Base-by-base conservation (phyloP, 2,888 invertebrate species). In the Thera obeliscata region DNA sequence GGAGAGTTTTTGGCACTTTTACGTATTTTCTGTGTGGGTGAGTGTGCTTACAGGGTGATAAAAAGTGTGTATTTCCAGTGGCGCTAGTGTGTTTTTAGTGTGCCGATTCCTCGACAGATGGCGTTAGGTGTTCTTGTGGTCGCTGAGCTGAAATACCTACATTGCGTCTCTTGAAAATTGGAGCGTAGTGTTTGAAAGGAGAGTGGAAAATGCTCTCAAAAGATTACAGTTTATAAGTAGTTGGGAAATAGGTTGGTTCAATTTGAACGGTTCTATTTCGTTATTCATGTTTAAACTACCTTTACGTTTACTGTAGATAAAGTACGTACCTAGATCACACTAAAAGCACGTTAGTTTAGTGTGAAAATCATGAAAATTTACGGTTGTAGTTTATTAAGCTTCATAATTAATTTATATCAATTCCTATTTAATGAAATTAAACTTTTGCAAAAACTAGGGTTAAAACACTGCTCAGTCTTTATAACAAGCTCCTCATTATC, bases 11-110 rank as follows among this genome's bases (percentile, higher is more conserved):
- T 89, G 85, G 73, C 74, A 84, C 82, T 85, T 90, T 90, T 91
- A 86, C 81, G 69, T 66, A 66, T 57, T 69, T 71, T 49, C 49
- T 79, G 88, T 88, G 86, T 87, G 87, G 68, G 90, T 89, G 80
- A 74, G 70, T 74, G 78, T 88, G 71, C 69, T 71, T 78, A 86
- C 71, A 78, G 63, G 61, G 70, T 71, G 36, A 80, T 83, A 86
- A 86, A 87, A 87, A 84, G 76, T 80, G 81, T 83, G 82, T 78
- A 81, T 80, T 74, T 71, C 63, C 64, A 63, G 82, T 83, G 91
- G 92, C 92, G 93, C 90, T 91, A 90, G 88, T 90, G 90, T 83
- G 84, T 79, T 77, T 49, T 50, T 56, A 78, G 78, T 90, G 74
- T 78, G 54, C 68, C 75, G 77, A 77, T 70, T 66, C 65, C 70